Conservation (phyloP, 2,888 invertebrate genomes). For the Himalopsyche kuldschensis region DNA sequence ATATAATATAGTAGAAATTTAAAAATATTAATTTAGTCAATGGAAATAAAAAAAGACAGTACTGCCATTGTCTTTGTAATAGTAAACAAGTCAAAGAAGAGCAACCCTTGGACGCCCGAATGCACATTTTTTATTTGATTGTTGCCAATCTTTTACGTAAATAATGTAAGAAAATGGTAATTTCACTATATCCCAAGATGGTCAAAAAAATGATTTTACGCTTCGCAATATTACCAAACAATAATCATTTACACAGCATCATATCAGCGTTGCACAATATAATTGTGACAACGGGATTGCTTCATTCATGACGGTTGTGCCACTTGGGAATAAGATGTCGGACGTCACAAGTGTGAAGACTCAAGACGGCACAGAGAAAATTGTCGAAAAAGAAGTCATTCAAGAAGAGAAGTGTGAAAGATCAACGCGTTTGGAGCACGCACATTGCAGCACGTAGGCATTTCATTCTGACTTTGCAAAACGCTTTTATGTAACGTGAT, state of each 20-base stretch:
- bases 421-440: not conserved
- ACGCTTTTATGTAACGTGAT: no score
- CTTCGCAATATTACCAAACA: not conserved
- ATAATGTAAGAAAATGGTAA: no score
- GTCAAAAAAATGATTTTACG: no score
- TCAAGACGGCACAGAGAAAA: not conserved
- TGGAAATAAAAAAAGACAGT: no score
- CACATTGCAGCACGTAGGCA: not conserved
- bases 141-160: no score
- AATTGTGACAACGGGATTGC: not conserved
- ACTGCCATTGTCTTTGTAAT: no score
- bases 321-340: not conserved
- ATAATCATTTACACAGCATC: not conserved
- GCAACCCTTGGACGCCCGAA: no score
- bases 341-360: not conserved
- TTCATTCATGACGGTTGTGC: not conserved
- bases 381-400: not conserved
- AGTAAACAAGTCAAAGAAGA: no score
- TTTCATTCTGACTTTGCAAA: not conserved
- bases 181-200: no score
- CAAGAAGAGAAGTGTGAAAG: not conserved
- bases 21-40: no score
- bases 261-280: not conserved
- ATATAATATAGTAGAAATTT: no score
- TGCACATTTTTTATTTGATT: no score